phyloP scores from a whole-genome alignment of 2,113 vertebrate genomes.

The Zosterops lateralis region DNA sequence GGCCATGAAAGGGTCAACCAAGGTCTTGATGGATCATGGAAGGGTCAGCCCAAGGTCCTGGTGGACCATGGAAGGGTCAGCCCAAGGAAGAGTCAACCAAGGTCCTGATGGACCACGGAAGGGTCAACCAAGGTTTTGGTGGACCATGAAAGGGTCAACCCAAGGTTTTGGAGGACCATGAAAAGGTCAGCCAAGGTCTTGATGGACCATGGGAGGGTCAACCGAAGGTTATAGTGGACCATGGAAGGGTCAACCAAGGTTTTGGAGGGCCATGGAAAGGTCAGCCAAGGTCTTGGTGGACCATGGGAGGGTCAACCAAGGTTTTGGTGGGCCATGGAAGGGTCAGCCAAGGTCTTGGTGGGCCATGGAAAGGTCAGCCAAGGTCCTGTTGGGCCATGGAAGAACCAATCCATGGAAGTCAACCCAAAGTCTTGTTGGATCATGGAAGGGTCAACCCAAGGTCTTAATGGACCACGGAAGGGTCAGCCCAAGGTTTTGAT shows the following conservation, averaged over 20 bases:
- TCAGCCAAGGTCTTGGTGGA: fast-evolving
- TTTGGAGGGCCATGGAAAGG: fast-evolving
- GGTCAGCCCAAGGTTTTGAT: too few relatives aligned
- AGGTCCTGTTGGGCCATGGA: too few relatives aligned
- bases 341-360: background rate
- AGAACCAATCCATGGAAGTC: too few relatives aligned
- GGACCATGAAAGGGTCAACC: too few relatives aligned
- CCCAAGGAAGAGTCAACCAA: background rate
- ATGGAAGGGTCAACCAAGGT: background rate
- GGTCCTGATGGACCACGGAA: background rate
- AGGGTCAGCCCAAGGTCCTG: background rate
- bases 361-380: too few relatives aligned
- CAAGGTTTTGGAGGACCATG: too few relatives aligned
- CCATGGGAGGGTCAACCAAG: too few relatives aligned
- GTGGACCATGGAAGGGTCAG: background rate
- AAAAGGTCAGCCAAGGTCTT: too few relatives aligned
- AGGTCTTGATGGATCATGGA: background rate
- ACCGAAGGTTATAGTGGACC: fast-evolving
- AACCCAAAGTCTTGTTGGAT: fast-evolving
- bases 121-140: background rate
- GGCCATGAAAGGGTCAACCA: too few relatives aligned
- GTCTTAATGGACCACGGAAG: fast-evolving
- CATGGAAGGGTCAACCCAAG: too few relatives aligned
- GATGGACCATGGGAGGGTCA: background rate
- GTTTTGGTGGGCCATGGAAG: fast-evolving